Base-by-base conservation (phyloP, 2,113 vertebrate genomes). In the Dicentrarchus labrax region DNA sequence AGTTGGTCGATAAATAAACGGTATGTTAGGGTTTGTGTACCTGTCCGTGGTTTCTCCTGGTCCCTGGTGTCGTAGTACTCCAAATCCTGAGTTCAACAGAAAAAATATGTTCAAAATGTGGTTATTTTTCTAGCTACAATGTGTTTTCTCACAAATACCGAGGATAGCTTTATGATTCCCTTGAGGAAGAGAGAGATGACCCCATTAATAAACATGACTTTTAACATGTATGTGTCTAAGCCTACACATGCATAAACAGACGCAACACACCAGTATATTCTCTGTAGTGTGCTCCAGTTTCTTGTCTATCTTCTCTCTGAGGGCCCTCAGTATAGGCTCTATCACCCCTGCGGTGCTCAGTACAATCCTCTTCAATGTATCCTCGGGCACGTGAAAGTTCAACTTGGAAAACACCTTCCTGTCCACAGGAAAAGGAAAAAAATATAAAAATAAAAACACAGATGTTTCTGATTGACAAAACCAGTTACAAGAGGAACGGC, bases 341-440 rank as follows among this genome's bases (percentile, higher is more conserved):
- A 96, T 91, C 65, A 83, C 92, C 60, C 95, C 94, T 0, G 95
- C 65, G 0, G 71, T 78, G 68, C 76, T 95, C 83, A 93, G 76
- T 19, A 87, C 90, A 54, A 96, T 95, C 88, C 80, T 95, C 68
- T 66, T 91, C 65, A 96, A 80, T 4, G 85, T 94, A 1, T 92
- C 93, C 67, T 95, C 95, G 0, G 94, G 90, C 79, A 97, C 86
- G 19, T 93, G 80, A 69, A 96, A 94, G 70, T 91, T 89, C 57
- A 96, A 80, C 89, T 95, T 96, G 85, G 88, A 92, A 81, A 97
- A 95, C 88, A 96, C 96, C 78, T 96, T 96, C 90, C 96, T 95
- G 61, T 72, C 76, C 70, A 70, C 51, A 59, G 54, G 17, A 56
- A 0, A 57, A 64, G 38, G 4, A 39, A 61, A 10, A 15, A 87